These are phyloP conservation scores for Drosophila meridiana DNA, from an alignment of 2,888 invertebrate genomes.

Conservation along the genomic window DNA sequence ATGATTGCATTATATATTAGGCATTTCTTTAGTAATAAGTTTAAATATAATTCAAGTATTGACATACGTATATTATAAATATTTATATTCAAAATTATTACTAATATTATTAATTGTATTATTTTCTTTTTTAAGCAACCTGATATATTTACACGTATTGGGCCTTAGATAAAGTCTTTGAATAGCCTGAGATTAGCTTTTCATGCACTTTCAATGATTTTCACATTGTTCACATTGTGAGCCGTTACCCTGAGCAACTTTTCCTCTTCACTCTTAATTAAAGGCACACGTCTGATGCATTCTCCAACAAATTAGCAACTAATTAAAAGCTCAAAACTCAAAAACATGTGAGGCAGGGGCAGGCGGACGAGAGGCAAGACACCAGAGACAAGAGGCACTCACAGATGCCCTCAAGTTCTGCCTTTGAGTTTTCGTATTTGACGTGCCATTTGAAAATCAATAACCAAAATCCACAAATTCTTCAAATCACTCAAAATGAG, in stretches of 20 bases:
- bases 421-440: slow-evolving; percentile 47
- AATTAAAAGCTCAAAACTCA: slow-evolving; percentile 72
- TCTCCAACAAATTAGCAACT: slow-evolving; percentile 72
- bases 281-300: slow-evolving; percentile 53
- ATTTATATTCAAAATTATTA: too few species aligned
- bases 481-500: slow-evolving; percentile 78
- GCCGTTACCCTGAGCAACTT: slow-evolving; percentile 18
- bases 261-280: slow-evolving; percentile 28
- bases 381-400: slow-evolving; percentile 4
- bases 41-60: too few species aligned
- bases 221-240: neutral
- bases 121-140: neutral
- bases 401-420: slow-evolving; percentile 14
- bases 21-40: too few species aligned
- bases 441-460: slow-evolving; percentile 71
- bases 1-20: too few species aligned
- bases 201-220: neutral
- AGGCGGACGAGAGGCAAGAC: neutral
- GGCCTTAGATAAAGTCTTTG: too few species aligned
- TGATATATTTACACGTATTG: neutral
- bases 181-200: neutral
- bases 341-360: slow-evolving; percentile 26
- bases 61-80: too few species aligned
- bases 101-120: too few species aligned
- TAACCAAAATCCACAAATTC: slow-evolving; percentile 81